phyloP scores from a whole-genome alignment of 2,888 invertebrate species.

The Ochlodes sylvanus region DNA sequence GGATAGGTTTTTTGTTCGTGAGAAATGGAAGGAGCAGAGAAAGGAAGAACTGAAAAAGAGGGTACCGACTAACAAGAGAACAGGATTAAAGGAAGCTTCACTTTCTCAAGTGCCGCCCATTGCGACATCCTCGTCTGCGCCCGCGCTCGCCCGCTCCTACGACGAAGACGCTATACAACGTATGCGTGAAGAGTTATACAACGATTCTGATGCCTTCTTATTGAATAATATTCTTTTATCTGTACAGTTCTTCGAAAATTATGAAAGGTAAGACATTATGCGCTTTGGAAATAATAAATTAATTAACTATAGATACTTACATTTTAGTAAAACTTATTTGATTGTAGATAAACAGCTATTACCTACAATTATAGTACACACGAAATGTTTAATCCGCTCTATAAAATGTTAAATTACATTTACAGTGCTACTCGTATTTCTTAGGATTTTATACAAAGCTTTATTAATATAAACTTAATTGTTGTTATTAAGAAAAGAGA shows the following conservation, averaged over 20 bases:
- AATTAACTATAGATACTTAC: too few relatives aligned
- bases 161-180: slow-evolving; percentile 83
- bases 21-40: slow-evolving; percentile 69
- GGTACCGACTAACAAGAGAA: slow-evolving; percentile 58
- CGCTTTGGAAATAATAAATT: too few relatives aligned
- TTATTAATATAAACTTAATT: too few relatives aligned
- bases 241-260: slow-evolving; percentile 92
- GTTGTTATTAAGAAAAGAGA: too few relatives aligned
- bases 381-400: too few relatives aligned
- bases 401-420: too few relatives aligned
- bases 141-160: slow-evolving; percentile 66
- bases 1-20: slow-evolving; percentile 72
- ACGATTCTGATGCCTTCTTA: slow-evolving; percentile 88
- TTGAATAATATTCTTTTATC: slow-evolving; percentile 91
- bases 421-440: too few relatives aligned
- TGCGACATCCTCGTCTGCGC: slow-evolving; percentile 54
- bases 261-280: slow-evolving; percentile 86
- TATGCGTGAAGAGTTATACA: slow-evolving; percentile 85
- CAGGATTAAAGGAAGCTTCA: slow-evolving; percentile 58
- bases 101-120: slow-evolving; percentile 52
- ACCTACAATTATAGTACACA: too few relatives aligned
- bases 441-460: too few relatives aligned
- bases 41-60: slow-evolving; percentile 65
- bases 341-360: too few relatives aligned
- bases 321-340: too few relatives aligned